A percentile compares a stretch with the other conserved stretches of the same genome.
These are phyloP conservation scores for Oceanodroma tethys DNA, from an alignment of 2,113 vertebrate genomes.

Conservation along the genomic window DNA sequence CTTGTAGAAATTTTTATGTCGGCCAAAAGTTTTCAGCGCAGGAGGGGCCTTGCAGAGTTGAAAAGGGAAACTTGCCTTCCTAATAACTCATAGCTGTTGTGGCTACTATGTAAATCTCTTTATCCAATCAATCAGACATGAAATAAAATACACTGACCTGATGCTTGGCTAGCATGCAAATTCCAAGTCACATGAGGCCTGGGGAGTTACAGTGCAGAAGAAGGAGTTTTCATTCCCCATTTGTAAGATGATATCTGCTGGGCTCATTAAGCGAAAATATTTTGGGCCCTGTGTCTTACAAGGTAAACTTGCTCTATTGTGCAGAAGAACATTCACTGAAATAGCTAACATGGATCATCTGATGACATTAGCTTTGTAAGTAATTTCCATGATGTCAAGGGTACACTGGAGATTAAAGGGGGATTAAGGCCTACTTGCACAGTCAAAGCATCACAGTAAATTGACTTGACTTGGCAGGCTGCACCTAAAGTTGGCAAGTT, in stretches of 20 bases:
- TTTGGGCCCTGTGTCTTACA: conserved; percentile 34
- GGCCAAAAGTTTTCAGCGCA: background rate
- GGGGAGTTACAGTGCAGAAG: conserved; percentile 43
- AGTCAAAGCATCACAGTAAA: conserved; percentile 71
- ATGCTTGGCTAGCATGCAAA: conserved; percentile 28
- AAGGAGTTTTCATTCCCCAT: conserved; percentile 33
- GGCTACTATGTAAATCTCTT: conserved; percentile 66
- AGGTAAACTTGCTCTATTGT: conserved; percentile 58
- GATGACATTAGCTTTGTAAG: conserved; percentile 73
- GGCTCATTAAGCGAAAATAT: conserved; percentile 49
- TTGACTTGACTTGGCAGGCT: conserved; percentile 74
- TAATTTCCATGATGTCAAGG: conserved; percentile 79
- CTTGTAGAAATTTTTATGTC: background rate
- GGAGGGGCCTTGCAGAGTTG: conserved; percentile 3
- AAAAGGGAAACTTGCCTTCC: conserved; percentile 18
- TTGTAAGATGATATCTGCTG: conserved; percentile 50
- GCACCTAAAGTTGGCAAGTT: conserved; percentile 66
- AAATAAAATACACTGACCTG: conserved; percentile 54
- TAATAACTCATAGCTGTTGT: conserved; percentile 30
- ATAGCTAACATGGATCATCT: conserved; percentile 71
- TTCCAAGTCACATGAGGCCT: conserved; percentile 32
- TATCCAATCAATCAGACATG: conserved; percentile 66
- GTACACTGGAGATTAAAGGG: conserved; percentile 74
- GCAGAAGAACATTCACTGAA: conserved; percentile 64
- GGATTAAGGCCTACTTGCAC: conserved; percentile 71